These are phyloP conservation scores for Agapetus fuscipes DNA, from an alignment of 2,888 invertebrate genomes.

Conservation along the genomic window DNA sequence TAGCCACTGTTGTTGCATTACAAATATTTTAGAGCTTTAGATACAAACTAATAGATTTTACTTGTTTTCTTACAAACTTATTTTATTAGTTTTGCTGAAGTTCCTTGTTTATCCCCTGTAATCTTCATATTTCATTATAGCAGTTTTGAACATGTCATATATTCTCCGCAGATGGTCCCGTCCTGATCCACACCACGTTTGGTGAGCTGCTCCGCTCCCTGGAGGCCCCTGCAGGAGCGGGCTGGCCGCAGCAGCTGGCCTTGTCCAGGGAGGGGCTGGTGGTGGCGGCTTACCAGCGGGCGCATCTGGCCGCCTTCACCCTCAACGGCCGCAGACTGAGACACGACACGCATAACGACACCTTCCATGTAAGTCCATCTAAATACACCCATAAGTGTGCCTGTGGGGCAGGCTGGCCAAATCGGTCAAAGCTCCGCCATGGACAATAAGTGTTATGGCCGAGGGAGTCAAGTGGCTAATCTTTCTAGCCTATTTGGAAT, in stretches of 20 bases:
- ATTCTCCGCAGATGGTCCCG: constrained; percentile 94
- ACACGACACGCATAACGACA: constrained; percentile 88
- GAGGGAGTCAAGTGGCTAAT: too few species aligned
- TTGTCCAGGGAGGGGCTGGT: constrained; percentile 96
- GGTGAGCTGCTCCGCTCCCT: constrained; percentile 92
- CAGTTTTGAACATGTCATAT: too few species aligned
- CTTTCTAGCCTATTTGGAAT: too few species aligned
- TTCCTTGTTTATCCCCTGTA: too few species aligned
- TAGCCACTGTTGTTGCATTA: too few species aligned
- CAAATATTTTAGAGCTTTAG: too few species aligned
- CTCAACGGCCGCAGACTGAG: constrained; percentile 86
- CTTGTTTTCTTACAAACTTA: too few species aligned
- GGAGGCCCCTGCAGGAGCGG: constrained; percentile 66
- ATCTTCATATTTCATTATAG: too few species aligned
- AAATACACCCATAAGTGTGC: constrained; percentile 1
- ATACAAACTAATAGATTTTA: too few species aligned
- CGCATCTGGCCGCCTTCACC: constrained; percentile 88
- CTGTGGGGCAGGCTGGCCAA: constrained; percentile 9
- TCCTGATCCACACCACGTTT: constrained; percentile 94
- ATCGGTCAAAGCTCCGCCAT: neutral
- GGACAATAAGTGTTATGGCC: neutral
- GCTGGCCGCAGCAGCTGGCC: constrained; percentile 76
- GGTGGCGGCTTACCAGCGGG: constrained; percentile 86
- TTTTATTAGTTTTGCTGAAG: too few species aligned
- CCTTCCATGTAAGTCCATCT: constrained; percentile 70